Evolutionary conservation across 2,113 vertebrate species (phyloP).

Genomic region (Neodontobutis hainanensis): DNA sequence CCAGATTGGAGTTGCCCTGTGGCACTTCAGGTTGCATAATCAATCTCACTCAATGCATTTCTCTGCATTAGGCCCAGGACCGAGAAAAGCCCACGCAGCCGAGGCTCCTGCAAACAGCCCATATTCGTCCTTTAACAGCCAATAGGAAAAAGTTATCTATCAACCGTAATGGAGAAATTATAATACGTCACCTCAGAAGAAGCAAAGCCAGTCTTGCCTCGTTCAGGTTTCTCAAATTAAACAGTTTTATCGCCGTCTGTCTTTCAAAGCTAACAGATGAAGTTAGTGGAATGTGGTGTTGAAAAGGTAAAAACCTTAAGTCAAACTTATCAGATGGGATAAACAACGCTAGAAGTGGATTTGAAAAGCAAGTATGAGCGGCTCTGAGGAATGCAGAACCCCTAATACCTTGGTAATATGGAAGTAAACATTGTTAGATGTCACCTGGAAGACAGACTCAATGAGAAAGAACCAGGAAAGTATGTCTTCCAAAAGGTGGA

Average conservation of each 20-base stretch:
- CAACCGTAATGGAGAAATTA: background rate
- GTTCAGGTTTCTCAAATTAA: too few species aligned
- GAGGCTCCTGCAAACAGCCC: slow-evolving; percentile 8
- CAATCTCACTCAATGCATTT: slow-evolving; percentile 68
- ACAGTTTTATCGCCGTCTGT: too few species aligned
- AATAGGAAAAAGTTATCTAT: background rate
- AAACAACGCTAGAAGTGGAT: background rate
- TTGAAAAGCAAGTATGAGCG: background rate
- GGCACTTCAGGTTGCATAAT: slow-evolving; percentile 77
- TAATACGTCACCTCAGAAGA: too few species aligned
- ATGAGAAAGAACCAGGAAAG: too few species aligned
- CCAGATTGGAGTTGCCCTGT: slow-evolving; percentile 78
- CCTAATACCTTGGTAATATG: background rate
- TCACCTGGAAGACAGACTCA: background rate
- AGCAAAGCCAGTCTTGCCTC: too few species aligned
- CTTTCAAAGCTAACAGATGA: background rate
- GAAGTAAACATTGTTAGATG: background rate
- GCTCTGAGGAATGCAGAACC: background rate
- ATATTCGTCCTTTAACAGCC: slow-evolving; percentile 46
- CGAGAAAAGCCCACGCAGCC: background rate
- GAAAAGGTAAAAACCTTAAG: background rate
- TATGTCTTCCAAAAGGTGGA: too few species aligned
- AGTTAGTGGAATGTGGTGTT: background rate
- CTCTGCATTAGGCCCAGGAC: slow-evolving; percentile 57
- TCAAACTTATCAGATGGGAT: background rate